Evolutionary conservation across 2,888 invertebrate genomes (phyloP).

Genomic region (Tipula helvola): DNA sequence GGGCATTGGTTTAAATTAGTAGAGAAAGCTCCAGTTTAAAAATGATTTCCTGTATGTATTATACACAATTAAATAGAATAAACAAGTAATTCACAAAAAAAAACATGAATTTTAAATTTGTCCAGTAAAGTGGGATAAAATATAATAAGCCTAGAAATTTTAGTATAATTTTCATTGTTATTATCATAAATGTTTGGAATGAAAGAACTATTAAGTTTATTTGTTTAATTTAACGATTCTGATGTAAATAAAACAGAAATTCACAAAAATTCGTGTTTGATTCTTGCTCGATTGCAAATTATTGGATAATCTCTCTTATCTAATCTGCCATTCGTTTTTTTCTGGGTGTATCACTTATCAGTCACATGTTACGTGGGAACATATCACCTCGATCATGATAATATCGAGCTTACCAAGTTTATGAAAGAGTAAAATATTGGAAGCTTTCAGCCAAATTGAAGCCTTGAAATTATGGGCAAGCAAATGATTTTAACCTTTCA

Average conservation of each 20-base stretch:
- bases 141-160: background rate
- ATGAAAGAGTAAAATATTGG: too few relatives aligned
- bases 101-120: background rate
- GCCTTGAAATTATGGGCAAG: too few relatives aligned
- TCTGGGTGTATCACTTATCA: background rate
- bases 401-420: background rate
- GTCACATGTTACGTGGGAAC: background rate
- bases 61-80: background rate
- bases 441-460: too few relatives aligned
- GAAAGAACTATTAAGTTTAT: background rate
- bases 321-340: background rate
- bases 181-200: background rate
- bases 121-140: background rate
- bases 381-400: background rate
- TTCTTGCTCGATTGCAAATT: background rate
- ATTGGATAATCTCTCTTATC: background rate
- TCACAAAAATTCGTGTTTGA: background rate
- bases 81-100: background rate
- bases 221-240: background rate
- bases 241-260: background rate
- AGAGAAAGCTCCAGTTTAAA: conserved; percentile 60
- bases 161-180: background rate
- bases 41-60: background rate
- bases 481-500: background rate
- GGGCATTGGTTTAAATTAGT: conserved; percentile 94